Evolutionary conservation across 1,140 invertebrate genomes (phyloP).

Genomic region (Calliphora vicina): DNA sequence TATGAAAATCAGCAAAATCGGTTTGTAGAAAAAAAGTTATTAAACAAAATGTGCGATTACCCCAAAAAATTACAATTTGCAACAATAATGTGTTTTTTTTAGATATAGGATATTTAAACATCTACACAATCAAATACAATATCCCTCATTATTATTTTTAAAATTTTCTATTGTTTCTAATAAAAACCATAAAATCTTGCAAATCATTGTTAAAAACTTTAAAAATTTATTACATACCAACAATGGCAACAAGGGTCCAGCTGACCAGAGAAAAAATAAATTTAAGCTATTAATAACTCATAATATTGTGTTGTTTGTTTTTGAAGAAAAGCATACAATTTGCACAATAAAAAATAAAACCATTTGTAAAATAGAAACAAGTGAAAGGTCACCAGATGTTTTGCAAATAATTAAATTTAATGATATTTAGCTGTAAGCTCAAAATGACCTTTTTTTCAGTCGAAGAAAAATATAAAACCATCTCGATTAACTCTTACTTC

Average conservation of each 20-base stretch:
- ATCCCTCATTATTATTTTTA: no score
- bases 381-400: constrained; percentile 30
- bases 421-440: not conserved
- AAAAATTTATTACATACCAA: no score
- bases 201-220: not conserved
- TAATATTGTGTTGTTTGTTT: not conserved
- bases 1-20: no score
- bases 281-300: not conserved
- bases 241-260: no score
- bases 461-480: not conserved
- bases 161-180: no score
- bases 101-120: no score
- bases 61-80: no score
- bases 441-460: not conserved
- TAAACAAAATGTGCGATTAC: no score
- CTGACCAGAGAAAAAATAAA: not conserved
- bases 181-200: not conserved
- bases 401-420: constrained; percentile 35
- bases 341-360: not conserved
- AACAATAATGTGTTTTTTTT: no score
- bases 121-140: no score
- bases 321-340: not conserved
- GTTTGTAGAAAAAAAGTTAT: no score
- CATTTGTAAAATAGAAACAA: constrained; percentile 7
- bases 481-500: no score